Percentiles rank a stretch among this genome's conserved stretches.
phyloP scores from a whole-genome alignment of 2,888 invertebrate genomes.

The Himalopsyche kuldschensis region DNA sequence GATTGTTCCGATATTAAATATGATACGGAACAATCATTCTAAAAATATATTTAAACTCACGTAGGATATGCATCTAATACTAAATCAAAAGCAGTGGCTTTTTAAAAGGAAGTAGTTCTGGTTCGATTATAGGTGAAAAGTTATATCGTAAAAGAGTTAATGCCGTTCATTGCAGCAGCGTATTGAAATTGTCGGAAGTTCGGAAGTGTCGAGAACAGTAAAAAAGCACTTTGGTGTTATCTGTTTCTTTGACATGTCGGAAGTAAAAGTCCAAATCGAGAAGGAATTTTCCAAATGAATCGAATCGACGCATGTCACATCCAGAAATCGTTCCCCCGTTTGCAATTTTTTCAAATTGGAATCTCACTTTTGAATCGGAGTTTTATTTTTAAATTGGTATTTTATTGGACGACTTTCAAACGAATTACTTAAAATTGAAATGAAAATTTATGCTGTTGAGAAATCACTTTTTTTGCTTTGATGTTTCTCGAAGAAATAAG shows the following conservation, averaged over 20 bases:
- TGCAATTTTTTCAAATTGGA: constrained; percentile 13
- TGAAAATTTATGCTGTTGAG: neutral
- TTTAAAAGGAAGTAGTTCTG: no score
- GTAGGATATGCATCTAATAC: no score
- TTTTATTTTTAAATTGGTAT: constrained; percentile 1
- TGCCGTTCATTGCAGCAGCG: neutral
- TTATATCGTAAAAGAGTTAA: neutral
- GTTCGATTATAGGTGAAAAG: neutral
- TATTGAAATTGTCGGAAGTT: neutral
- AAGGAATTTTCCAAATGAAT: constrained; percentile 1
- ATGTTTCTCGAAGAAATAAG: neutral
- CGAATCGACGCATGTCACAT: constrained; percentile 8
- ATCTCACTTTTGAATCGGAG: constrained; percentile 7
- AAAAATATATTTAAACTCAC: no score
- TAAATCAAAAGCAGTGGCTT: no score
- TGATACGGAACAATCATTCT: no score
- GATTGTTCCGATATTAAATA: no score
- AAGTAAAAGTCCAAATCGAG: neutral
- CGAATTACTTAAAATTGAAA: constrained; percentile 1
- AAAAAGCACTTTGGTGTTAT: constrained; percentile 2
- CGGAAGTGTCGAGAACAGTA: neutral
- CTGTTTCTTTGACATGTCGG: constrained; percentile 9
- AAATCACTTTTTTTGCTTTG: neutral
- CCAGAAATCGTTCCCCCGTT: constrained; percentile 13
- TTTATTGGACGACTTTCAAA: neutral